Conservation (phyloP, 2,113 vertebrate species). For the Burhinus oedicnemus region DNA sequence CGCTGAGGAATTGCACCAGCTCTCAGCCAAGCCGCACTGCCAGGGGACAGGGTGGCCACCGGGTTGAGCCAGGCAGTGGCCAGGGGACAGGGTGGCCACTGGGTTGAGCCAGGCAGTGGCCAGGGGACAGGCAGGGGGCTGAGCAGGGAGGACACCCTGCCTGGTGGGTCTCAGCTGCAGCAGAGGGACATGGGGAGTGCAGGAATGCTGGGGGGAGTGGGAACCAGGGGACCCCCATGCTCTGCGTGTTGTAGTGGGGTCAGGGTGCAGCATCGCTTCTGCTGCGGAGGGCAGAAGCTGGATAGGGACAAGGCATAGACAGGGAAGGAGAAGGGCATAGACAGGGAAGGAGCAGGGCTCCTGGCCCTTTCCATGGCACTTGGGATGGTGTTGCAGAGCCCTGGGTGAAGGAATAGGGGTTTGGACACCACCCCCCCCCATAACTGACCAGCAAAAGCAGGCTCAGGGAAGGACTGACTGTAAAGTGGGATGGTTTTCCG, state of each 20-base stretch:
- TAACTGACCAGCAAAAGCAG: too few species aligned
- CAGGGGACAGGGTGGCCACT: not conserved
- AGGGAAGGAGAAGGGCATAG: not conserved
- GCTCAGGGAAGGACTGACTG: not conserved
- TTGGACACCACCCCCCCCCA: not conserved
- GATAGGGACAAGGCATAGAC: not conserved
- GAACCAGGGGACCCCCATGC: not conserved
- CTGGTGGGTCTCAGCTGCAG: not conserved
- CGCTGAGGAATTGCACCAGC: slow-evolving; percentile 7
- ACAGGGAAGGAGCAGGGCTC: not conserved
- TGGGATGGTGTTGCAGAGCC: not conserved
- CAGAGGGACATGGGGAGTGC: not conserved
- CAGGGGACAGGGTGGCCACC: not conserved
- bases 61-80: not conserved
- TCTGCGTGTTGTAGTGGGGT: accelerated
- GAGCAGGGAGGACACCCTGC: not conserved
- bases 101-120: not conserved
- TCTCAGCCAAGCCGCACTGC: not conserved
- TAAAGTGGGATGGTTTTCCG: not conserved
- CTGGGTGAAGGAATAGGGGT: too few species aligned
- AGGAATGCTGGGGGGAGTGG: not conserved
- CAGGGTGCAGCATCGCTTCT: not conserved
- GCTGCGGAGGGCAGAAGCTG: not conserved
- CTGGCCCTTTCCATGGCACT: not conserved
- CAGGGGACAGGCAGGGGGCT: not conserved